Evolutionary conservation across 2,797 vertebrate genomes (phyloP).

Genomic region (Mergus octosetaceus): DNA sequence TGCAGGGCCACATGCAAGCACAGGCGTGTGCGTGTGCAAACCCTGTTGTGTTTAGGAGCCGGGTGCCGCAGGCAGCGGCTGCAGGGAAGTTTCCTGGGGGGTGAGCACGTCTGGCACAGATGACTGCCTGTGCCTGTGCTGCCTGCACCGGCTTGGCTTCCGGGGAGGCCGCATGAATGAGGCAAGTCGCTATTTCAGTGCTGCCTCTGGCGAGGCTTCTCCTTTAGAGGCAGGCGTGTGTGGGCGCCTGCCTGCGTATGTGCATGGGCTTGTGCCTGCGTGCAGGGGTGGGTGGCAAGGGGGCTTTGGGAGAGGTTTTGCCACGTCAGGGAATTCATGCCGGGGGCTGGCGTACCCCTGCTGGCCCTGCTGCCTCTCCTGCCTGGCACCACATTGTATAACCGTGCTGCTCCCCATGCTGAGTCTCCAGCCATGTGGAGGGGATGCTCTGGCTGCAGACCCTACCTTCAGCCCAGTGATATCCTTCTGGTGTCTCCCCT

Average conservation of each 20-base stretch:
- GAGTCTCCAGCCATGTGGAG: slow-evolving; percentile 21
- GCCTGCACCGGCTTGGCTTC: slow-evolving; percentile 47
- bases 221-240: slow-evolving; percentile 54
- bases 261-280: slow-evolving; percentile 59
- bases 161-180: slow-evolving; percentile 60
- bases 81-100: background rate
- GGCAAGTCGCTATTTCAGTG: slow-evolving; percentile 62
- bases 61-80: background rate
- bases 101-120: background rate
- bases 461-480: background rate
- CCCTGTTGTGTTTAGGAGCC: background rate
- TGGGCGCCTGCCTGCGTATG: slow-evolving; percentile 65
- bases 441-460: background rate
- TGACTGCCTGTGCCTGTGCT: background rate
- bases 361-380: slow-evolving; percentile 29
- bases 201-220: slow-evolving; percentile 18
- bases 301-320: slow-evolving; percentile 65
- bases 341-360: background rate
- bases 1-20: background rate
- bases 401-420: slow-evolving; percentile 22
- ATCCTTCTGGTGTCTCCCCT: background rate
- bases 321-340: slow-evolving; percentile 71
- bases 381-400: slow-evolving; percentile 48
- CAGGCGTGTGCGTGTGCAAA: rapidly evolving
- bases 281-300: slow-evolving; percentile 55